Conservation (phyloP, 2,888 invertebrate genomes). For the Gonocerus acuteangulatus region DNA sequence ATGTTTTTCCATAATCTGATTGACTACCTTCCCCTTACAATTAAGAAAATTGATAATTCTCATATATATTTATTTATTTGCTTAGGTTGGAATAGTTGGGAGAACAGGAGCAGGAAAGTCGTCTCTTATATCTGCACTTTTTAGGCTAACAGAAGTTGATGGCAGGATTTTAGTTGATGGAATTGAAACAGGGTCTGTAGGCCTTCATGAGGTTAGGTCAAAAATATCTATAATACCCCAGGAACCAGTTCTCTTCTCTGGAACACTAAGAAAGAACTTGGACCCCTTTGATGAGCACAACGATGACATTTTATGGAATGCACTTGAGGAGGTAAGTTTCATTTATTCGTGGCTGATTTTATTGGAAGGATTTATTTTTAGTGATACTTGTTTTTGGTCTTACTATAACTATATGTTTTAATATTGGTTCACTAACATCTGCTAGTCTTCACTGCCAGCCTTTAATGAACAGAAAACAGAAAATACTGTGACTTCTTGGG, state of each 20-base stretch:
- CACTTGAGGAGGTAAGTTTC: slow-evolving; percentile 62
- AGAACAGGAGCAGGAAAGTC: slow-evolving; percentile 80
- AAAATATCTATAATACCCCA: slow-evolving; percentile 78
- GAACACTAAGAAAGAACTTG: slow-evolving; percentile 77
- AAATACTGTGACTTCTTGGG: too few relatives aligned
- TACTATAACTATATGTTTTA: too few relatives aligned
- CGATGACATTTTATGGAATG: slow-evolving; percentile 73
- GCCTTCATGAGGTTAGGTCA: slow-evolving; percentile 64
- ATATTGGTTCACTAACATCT: too few relatives aligned
- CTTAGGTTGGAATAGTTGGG: slow-evolving; percentile 70
- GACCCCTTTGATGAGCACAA: slow-evolving; percentile 79
- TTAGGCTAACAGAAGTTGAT: slow-evolving; percentile 68
- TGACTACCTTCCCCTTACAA: too few relatives aligned
- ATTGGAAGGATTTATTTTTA: too few relatives aligned
- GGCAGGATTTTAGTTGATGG: slow-evolving; percentile 77
- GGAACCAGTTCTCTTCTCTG: slow-evolving; percentile 78
- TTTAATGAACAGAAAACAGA: too few relatives aligned
- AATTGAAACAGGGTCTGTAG: slow-evolving; percentile 60
- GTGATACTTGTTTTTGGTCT: too few relatives aligned
- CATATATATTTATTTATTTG: too few relatives aligned
- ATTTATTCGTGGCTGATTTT: too few relatives aligned
- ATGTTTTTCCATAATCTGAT: too few relatives aligned
- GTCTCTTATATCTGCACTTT: slow-evolving; percentile 67
- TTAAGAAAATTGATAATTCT: too few relatives aligned
- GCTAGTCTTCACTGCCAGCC: too few relatives aligned